Percentiles rank a stretch among this genome's conserved stretches.
Evolutionary conservation across 1,140 invertebrate genomes (phyloP).

Genomic region (Grapholita molesta): DNA sequence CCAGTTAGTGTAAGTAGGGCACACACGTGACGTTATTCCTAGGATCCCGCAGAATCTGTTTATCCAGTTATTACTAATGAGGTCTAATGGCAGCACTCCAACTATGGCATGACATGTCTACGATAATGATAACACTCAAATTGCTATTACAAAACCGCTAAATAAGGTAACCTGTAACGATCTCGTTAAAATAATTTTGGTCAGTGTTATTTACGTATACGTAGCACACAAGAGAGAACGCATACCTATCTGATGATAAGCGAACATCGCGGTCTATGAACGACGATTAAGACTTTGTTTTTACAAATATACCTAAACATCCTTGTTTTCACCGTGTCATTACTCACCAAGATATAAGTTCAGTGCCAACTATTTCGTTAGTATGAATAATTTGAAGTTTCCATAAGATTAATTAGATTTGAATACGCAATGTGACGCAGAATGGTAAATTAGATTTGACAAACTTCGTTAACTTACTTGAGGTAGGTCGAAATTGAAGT

Average conservation of each 20-base stretch:
- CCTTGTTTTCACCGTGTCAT: too few relatives aligned
- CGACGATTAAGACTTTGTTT: too few relatives aligned
- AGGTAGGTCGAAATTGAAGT: background rate
- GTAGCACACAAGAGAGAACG: background rate
- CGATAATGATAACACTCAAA: background rate
- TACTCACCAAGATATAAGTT: background rate
- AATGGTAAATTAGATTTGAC: background rate
- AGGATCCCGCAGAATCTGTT: conserved; percentile 18
- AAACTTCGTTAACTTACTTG: conserved; percentile 3
- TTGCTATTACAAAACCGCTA: background rate
- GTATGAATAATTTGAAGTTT: background rate
- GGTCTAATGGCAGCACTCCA: conserved; percentile 20
- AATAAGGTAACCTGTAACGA: background rate
- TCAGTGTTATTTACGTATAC: background rate
- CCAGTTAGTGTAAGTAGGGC: background rate
- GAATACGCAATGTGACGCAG: background rate
- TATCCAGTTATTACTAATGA: conserved; percentile 27
- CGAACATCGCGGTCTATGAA: too few relatives aligned
- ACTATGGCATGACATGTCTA: background rate
- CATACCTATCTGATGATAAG: background rate
- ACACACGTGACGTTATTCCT: conserved; percentile 11
- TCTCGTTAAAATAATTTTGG: background rate
- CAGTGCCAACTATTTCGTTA: background rate
- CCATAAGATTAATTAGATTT: background rate
- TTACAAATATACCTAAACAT: too few relatives aligned